Percentiles rank a stretch among this genome's conserved stretches.
Evolutionary conservation across 2,113 vertebrate genomes (phyloP).

Genomic region (Mionectes macconnelli): DNA sequence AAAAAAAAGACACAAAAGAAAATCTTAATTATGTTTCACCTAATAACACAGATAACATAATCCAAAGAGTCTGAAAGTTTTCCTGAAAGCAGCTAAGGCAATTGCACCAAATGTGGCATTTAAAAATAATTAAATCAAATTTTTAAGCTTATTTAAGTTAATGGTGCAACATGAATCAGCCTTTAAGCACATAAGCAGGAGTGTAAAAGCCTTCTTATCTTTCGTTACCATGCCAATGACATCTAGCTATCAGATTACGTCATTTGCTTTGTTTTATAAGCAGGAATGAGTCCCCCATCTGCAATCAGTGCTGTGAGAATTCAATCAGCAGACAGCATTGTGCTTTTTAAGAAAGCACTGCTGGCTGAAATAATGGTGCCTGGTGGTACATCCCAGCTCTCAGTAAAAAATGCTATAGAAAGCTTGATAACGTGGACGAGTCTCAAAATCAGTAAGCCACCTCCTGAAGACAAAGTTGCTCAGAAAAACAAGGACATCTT

Average conservation of each 20-base stretch:
- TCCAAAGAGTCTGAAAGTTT: not conserved
- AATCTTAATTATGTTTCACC: not conserved
- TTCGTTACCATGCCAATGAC: conserved; percentile 69
- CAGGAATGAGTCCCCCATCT: not conserved
- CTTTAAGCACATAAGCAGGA: conserved; percentile 6
- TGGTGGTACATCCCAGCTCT: not conserved
- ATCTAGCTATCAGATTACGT: conserved; percentile 38
- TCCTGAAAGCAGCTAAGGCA: not conserved
- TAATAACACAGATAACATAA: not conserved
- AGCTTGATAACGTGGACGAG: conserved; percentile 43
- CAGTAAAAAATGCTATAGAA: conserved; percentile 45
- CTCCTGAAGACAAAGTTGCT: not conserved
- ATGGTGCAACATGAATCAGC: conserved; percentile 42
- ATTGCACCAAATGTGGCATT: not conserved
- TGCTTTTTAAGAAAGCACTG: not conserved
- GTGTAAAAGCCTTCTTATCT: conserved; percentile 63
- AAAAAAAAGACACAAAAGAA: not conserved
- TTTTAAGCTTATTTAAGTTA: conserved; percentile 33
- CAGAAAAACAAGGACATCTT: conserved; percentile 55
- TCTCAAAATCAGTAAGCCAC: conserved; percentile 26
- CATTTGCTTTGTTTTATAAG: conserved; percentile 66
- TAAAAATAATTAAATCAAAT: conserved; percentile 38
- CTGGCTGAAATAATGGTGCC: conserved; percentile 46
- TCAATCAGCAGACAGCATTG: conserved; percentile 10
- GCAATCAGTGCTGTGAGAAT: conserved; percentile 21